Base-by-base conservation (phyloP, 2,888 invertebrate species). In the Vannuccia rotundouncinata region DNA sequence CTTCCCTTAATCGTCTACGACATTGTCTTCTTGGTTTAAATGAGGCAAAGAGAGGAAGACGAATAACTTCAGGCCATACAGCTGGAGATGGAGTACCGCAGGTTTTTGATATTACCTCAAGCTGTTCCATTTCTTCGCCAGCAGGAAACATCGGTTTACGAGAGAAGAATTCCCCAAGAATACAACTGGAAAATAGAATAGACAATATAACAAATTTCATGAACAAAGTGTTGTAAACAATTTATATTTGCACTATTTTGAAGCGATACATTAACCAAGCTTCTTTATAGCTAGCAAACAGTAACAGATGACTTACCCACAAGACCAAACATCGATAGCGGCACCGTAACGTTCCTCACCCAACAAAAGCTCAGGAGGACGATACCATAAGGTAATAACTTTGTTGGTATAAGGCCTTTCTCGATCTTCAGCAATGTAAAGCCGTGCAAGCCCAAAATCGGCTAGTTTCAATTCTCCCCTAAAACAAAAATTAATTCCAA, bases 381-480 rank as follows among this genome's bases (percentile, higher is more conserved):
- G 91, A 90, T 99, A 99, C 98, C 99, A 99, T 82, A 99, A 89
- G 1, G 99, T 99, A 85, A 99, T 99, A 74, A 99, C 93, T 89
- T 98, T 97, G 90, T 99, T 99, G 31, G 99, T 99, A 89, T 99
- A 99, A 0, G 96, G 95, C 82, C 99, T 91, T 85, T 93, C 92
- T 80, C 94, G 92, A 88, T 98, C 96, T 85, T 96, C 96, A 0
- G 96, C 94, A 86, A 94, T 94, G 90, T 95, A 99, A 29, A 95
- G 90, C 78, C 99, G 92, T 0, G 99, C 98, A 83, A 99, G 90
- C 84, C 99, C 99, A 89, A 99, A 97, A 90, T 99, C 99, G 2
- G 96, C 99, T 82, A 99, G 90, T 88, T 99, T 99, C n/a, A 99
- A 95, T 90, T 99, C 95, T 59, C 98, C 99, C 87, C 97, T 97